Base-by-base conservation (phyloP, 2,113 vertebrate genomes). In the Dicrurus megarhynchus region DNA sequence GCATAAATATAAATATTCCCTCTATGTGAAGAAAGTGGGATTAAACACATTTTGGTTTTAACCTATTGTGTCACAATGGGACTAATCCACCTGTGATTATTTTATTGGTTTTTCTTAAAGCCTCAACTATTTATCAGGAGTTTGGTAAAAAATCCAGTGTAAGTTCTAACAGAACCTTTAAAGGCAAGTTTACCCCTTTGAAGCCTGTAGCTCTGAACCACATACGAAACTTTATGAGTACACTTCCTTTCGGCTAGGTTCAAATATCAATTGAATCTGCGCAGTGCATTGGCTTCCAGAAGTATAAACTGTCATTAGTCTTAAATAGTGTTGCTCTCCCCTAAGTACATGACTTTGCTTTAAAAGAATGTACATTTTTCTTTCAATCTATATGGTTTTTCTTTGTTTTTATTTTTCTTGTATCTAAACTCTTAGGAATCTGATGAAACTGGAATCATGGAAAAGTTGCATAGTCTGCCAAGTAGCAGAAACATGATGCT, bases 141-240 rank as follows among this genome's bases (percentile, higher is more conserved):
- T 89, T 89, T 80, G 21, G 16, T 63, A 30, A 84, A 87, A 93
- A 89, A 64, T n/a, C 13, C 74, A 22, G 18, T 79, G n/a, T 61
- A 84, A 90, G 14, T 70, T 93, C 64, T 87, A 81, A 69, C n/a
- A 75, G 61, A 94, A 87, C 61, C 67, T 93, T 95, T 83, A 89
- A 89, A 94, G 52, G 16, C 68, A 91, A 69, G 24, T 92, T 92
- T 95, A 84, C 52, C 9, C 10, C 49, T 95, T 93, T 83, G 88
- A 96, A 96, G 33, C 59, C 44, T 81, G 39, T 78, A 76, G 39
- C 68, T 95, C 70, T 87, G 63, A 97, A 96, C 41, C 85, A 74
- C 35, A 56, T 77, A 60, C 2, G 16, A 90, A 93, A 47, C 56
- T 97, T 92, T 92, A 92, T 93, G 67, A 91, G 87, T 67, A 87